Evolutionary conservation across 2,797 vertebrate species (phyloP).

Genomic region (Ficedula albicollis): DNA sequence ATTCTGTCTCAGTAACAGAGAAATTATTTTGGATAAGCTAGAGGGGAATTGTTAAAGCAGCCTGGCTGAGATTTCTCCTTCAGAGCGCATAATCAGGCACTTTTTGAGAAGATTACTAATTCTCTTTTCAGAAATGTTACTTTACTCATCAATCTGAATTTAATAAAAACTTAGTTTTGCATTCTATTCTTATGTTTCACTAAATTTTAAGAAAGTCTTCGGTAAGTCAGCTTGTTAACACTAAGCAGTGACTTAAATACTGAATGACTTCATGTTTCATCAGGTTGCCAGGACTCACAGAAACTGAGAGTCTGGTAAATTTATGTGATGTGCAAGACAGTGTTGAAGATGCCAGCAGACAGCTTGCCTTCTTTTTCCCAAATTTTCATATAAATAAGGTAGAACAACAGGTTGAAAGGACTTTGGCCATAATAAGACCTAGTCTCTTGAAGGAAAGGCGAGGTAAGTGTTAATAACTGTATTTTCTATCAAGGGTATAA

Average conservation of each 20-base stretch:
- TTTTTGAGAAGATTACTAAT: not conserved
- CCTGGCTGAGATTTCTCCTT: not conserved
- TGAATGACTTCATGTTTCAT: not conserved
- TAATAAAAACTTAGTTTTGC: not conserved
- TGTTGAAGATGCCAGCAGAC: conserved; percentile 53
- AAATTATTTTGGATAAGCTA: not conserved
- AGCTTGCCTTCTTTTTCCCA: conserved; percentile 77
- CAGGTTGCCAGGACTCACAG: conserved; percentile 25
- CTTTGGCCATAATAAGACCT: conserved; percentile 76
- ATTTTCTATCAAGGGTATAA: not conserved
- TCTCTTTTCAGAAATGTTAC: not conserved
- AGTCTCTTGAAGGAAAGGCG: conserved; percentile 61
- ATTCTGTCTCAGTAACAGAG: not conserved
- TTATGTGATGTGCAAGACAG: conserved; percentile 66
- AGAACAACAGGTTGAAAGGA: conserved; percentile 38
- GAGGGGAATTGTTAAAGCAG: not conserved
- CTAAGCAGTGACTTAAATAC: not conserved
- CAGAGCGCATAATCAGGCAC: not conserved
- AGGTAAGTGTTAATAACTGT: conserved; percentile 46
- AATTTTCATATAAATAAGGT: conserved; percentile 5
- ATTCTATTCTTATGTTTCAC: not conserved
- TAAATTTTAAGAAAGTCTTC: not conserved
- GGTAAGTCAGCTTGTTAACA: not conserved
- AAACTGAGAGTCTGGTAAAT: conserved; percentile 31
- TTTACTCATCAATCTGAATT: not conserved